phyloP scores from a whole-genome alignment of 2,888 invertebrate genomes.

The Melanostoma scalare region DNA sequence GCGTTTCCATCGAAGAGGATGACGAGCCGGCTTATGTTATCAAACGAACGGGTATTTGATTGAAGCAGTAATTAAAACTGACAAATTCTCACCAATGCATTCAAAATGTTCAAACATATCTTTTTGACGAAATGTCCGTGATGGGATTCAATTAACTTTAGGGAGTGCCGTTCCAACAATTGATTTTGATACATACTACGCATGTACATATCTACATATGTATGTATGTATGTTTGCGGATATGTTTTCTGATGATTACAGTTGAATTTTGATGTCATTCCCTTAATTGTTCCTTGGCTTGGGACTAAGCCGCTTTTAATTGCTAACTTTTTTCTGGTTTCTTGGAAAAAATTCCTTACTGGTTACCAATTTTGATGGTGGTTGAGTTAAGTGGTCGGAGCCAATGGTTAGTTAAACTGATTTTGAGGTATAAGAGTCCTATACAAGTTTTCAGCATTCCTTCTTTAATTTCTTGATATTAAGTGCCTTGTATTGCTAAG shows the following conservation, averaged over 20 bases:
- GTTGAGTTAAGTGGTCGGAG: too few species aligned
- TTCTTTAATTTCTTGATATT: too few species aligned
- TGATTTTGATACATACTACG: slow-evolving; percentile 25
- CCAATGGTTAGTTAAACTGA: too few species aligned
- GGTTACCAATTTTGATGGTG: too few species aligned
- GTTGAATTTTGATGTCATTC: slow-evolving; percentile 49
- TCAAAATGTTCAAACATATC: slow-evolving; percentile 27
- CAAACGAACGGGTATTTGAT: slow-evolving; percentile 58
- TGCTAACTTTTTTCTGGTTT: slow-evolving; percentile 54
- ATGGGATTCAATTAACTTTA: slow-evolving; percentile 64
- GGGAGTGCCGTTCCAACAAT: slow-evolving; percentile 40
- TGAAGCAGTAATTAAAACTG: slow-evolving; percentile 69
- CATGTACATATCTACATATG: too few species aligned
- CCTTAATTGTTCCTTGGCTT: slow-evolving; percentile 36
- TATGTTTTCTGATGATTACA: slow-evolving; percentile 7
- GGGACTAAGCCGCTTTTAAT: slow-evolving; percentile 47
- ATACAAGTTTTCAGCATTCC: too few species aligned
- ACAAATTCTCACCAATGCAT: slow-evolving; percentile 67
- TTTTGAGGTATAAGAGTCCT: too few species aligned
- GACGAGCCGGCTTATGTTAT: slow-evolving; percentile 37
- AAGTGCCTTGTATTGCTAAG: too few species aligned
- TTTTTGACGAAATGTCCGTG: slow-evolving; percentile 48
- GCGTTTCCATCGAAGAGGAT: slow-evolving; percentile 26
- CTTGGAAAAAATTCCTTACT: slow-evolving; percentile 28
- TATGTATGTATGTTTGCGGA: too few species aligned